Evolutionary conservation across 2,113 vertebrate genomes (phyloP).

Genomic region (Salvelinus sp.): DNA sequence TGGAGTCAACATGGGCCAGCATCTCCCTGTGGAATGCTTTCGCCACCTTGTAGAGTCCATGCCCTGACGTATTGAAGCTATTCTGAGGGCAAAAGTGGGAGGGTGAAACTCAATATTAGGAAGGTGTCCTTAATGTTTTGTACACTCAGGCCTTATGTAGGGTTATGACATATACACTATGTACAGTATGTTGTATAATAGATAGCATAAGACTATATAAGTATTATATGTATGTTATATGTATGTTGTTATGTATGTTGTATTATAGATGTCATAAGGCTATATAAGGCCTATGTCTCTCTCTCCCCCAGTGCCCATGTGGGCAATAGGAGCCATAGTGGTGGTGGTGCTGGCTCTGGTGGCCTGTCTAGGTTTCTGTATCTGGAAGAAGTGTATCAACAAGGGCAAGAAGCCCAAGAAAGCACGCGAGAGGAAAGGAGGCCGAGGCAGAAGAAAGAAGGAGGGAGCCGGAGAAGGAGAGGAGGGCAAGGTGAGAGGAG

Average conservation of each 20-base stretch:
- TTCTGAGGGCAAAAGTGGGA: too few relatives aligned
- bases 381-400: conserved; percentile 79
- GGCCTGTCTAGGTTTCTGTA: conserved; percentile 78
- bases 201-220: not conserved
- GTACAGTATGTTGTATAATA: not conserved
- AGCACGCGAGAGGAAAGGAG: conserved; percentile 79
- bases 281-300: not conserved
- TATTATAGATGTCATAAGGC: not conserved
- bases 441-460: conserved; percentile 74
- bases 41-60: too few relatives aligned
- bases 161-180: too few relatives aligned
- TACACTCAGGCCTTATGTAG: too few relatives aligned
- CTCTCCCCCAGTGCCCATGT: conserved; percentile 79
- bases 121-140: too few relatives aligned
- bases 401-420: conserved; percentile 81
- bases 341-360: conserved; percentile 77
- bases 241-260: not conserved
- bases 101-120: too few relatives aligned
- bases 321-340: conserved; percentile 83
- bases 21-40: too few relatives aligned
- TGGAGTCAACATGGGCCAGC: not conserved
- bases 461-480: conserved; percentile 79
- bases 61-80: too few relatives aligned
- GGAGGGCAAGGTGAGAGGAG: conserved; percentile 61
- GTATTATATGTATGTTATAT: too few relatives aligned